Evolutionary conservation across 2,888 invertebrate genomes (phyloP).

Genomic region (Tolmerus cingulatus): DNA sequence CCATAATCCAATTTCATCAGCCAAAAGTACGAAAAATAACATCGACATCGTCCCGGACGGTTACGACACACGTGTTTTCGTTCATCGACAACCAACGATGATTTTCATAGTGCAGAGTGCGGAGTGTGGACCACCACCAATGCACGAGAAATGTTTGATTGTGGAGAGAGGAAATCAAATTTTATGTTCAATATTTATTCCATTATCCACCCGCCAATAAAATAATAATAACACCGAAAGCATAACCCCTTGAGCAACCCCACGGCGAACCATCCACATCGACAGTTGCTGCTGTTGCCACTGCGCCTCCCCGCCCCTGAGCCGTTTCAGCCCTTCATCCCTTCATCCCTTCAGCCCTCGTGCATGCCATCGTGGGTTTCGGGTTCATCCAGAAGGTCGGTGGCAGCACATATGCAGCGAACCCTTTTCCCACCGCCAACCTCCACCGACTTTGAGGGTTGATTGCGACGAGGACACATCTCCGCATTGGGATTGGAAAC

Average conservation of each 20-base stretch:
- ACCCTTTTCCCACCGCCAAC: neutral
- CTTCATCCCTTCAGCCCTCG: neutral
- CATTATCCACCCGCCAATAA: conserved; percentile 43
- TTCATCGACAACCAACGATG: neutral
- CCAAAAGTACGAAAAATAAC: neutral
- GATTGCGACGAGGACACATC: conserved; percentile 32
- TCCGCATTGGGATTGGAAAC: conserved; percentile 9
- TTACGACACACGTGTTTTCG: neutral
- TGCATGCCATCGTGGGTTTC: neutral
- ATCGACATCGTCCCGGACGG: neutral
- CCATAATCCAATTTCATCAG: neutral
- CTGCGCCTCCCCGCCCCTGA: neutral
- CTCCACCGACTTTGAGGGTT: neutral
- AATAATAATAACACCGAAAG: conserved; percentile 42
- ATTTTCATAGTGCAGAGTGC: neutral
- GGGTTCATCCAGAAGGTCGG: neutral
- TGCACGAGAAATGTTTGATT: neutral
- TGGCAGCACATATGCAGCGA: neutral
- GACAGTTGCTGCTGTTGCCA: neutral
- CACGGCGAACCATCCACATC: neutral
- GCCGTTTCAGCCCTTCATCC: no score
- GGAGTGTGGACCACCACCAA: neutral
- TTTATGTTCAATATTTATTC: conserved; percentile 44
- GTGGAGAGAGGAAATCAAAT: conserved; percentile 31
- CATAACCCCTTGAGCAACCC: conserved; percentile 34